Conservation (phyloP, 2,888 invertebrate genomes). For the Harpagoxenus sublaevis region DNA sequence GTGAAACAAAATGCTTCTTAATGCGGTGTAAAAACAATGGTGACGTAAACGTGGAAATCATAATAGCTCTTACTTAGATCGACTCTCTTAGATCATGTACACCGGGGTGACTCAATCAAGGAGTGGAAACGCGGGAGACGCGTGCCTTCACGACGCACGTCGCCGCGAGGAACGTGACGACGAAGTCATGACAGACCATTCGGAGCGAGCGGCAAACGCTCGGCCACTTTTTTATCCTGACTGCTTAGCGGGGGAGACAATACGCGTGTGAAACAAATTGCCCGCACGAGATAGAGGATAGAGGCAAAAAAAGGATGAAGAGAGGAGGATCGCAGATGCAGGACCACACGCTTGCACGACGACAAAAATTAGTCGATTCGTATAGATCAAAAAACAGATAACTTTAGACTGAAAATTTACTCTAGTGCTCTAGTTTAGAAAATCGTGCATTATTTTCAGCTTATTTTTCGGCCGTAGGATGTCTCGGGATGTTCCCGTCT, state of each 20-base stretch:
- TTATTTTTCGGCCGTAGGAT: neutral
- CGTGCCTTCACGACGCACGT: neutral
- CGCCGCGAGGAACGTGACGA: constrained; percentile 16
- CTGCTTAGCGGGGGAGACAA: constrained; percentile 11
- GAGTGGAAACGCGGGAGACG: constrained; percentile 18
- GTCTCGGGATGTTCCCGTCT: neutral
- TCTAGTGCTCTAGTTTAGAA: neutral
- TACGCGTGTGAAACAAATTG: constrained; percentile 32
- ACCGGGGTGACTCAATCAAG: constrained; percentile 36
- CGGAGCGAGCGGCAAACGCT: neutral
- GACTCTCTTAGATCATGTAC: constrained; percentile 23
- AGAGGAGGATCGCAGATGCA: neutral
- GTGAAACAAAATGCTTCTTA: constrained; percentile 3
- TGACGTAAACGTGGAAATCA: constrained; percentile 38
- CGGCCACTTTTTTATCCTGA: constrained; percentile 12
- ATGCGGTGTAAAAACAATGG: constrained; percentile 1
- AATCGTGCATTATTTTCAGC: neutral
- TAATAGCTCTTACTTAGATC: constrained; percentile 33
- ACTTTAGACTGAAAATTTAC: neutral
- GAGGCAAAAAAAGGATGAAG: neutral
- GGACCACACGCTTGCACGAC: constrained; percentile 46
- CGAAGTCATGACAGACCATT: neutral
- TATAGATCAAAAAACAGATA: neutral
- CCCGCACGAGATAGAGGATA: neutral
- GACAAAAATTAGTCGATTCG: neutral